Evolutionary conservation across 2,888 invertebrate genomes (phyloP), one percentile per base, ranked within the genome.

Genomic region (Dermolepida albohirtum): DNA sequence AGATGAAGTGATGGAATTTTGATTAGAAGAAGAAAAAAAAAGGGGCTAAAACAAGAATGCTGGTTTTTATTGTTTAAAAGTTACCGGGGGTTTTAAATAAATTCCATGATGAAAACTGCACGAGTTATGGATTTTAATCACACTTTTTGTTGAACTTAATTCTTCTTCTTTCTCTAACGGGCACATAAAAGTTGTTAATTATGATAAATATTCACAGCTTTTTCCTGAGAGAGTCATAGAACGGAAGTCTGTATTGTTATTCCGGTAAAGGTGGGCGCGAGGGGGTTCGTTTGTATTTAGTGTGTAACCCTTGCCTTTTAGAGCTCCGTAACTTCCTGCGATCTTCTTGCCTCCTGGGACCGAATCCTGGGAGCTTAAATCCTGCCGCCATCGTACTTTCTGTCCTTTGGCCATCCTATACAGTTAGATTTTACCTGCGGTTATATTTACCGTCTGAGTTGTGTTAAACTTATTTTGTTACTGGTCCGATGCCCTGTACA

Each of bases 131-230:
- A 69, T 69, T 68, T 69, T 69, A 69, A 69, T 69, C 69, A 65
- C 65, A 65, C 69, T 69, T 65, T 68, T 65, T 65, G 65, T 65
- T 64, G 51, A 69, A 64, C 66, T 69, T 55, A 66, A 67, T 43
- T 66, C 66, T 79, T 80, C 79, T 81, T 80, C 79, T 80, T 80
- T 80, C 80, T 79, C 77, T 77, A 75, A 75, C 71, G 76, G 78
- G 78, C 79, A 78, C 81, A 82, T 83, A 81, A 83, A 83, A 82
- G 81, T 83, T 82, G 83, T 83, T 83, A 83, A 83, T 83, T 83
- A 83, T 83, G 83, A 83, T 83, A 83, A 83, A 83, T 83, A 83
- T 83, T 82, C 82, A 79, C 82, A 79, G 82, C 82, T 83, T 83
- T 83, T 83, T 83, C 83, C 83, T 83, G 81, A 78, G 83, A 83